Evolutionary conservation across 2,888 invertebrate species (phyloP).

Genomic region (Dicyrtomina minuta): DNA sequence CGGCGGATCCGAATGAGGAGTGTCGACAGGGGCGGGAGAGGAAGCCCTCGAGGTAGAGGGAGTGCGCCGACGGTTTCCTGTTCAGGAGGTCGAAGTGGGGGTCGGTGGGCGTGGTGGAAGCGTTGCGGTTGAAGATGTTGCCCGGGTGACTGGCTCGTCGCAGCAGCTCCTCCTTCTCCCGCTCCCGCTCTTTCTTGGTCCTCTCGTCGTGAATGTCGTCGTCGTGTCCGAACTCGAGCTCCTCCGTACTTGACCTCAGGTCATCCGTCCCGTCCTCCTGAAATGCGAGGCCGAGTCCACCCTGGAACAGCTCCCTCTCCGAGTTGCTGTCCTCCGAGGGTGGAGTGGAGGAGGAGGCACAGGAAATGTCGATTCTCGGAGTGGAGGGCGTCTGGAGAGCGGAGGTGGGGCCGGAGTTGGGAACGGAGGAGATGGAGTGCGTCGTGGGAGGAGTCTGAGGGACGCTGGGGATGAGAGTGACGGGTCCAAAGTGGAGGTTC

Average conservation of each 20-base stretch:
- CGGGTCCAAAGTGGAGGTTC: conserved; percentile 48
- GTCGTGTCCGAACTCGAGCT: conserved; percentile 76
- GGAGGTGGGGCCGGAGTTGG: conserved; percentile 47
- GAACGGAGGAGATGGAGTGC: conserved; percentile 39
- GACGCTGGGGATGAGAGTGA: conserved; percentile 44
- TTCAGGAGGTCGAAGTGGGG: conserved; percentile 21
- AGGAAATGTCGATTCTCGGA: conserved; percentile 84
- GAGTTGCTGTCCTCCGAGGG: conserved; percentile 68
- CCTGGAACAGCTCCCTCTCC: conserved; percentile 40
- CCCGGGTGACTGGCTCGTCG: conserved; percentile 50
- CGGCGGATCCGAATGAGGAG: conserved; percentile 49
- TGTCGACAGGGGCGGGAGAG: conserved; percentile 45
- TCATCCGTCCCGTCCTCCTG: conserved; percentile 77
- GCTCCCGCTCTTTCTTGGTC: conserved; percentile 38
- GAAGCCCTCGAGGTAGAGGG: conserved; percentile 49
- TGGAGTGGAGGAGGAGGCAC: conserved; percentile 84
- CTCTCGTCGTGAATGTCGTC: conserved; percentile 39
- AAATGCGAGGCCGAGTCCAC: conserved; percentile 53
- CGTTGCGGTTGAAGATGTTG: conserved; percentile 47
- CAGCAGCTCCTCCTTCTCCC: conserved; percentile 39
- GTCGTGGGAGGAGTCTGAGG: conserved; percentile 52
- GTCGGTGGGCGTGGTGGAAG: conserved; percentile 39
- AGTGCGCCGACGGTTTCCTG: conserved; percentile 51
- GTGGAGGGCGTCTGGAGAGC: conserved; percentile 68
- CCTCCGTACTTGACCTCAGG: conserved; percentile 82